Evolutionary conservation across 1,140 invertebrate species (phyloP).

Genomic region (Carposina sasakii): DNA sequence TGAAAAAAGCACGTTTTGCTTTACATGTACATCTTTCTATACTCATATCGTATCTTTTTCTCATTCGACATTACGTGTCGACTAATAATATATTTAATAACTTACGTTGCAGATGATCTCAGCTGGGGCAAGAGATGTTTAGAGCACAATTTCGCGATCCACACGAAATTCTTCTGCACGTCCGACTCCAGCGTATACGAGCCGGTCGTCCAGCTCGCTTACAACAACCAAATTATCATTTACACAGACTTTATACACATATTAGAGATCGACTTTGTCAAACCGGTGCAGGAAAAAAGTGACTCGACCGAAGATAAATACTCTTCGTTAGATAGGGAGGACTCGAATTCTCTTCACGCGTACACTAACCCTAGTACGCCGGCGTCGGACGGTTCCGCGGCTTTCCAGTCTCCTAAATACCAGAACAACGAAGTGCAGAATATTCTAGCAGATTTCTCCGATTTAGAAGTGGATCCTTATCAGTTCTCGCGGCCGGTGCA

Average conservation of each 20-base stretch:
- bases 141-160: constrained; percentile 70
- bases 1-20: too few species aligned
- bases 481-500: constrained; percentile 59
- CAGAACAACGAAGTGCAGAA: constrained; percentile 65
- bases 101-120: constrained; percentile 54
- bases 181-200: constrained; percentile 68
- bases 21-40: too few species aligned
- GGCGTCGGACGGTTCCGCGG: constrained; percentile 48
- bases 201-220: constrained; percentile 67
- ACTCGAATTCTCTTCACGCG: constrained; percentile 45
- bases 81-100: too few species aligned
- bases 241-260: constrained; percentile 72
- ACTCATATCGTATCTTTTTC: too few species aligned
- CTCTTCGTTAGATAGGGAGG: constrained; percentile 49
- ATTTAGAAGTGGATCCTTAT: constrained; percentile 64
- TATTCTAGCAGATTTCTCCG: constrained; percentile 68
- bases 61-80: too few species aligned
- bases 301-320: constrained; percentile 46
- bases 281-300: constrained; percentile 50
- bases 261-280: constrained; percentile 68
- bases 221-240: constrained; percentile 70
- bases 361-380: constrained; percentile 55
- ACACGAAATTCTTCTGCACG: constrained; percentile 70
- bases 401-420: constrained; percentile 62
- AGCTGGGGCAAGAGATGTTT: constrained; percentile 62